Conservation (phyloP, 1,140 invertebrate genomes). For the Ptiloglossa arizonensis region DNA sequence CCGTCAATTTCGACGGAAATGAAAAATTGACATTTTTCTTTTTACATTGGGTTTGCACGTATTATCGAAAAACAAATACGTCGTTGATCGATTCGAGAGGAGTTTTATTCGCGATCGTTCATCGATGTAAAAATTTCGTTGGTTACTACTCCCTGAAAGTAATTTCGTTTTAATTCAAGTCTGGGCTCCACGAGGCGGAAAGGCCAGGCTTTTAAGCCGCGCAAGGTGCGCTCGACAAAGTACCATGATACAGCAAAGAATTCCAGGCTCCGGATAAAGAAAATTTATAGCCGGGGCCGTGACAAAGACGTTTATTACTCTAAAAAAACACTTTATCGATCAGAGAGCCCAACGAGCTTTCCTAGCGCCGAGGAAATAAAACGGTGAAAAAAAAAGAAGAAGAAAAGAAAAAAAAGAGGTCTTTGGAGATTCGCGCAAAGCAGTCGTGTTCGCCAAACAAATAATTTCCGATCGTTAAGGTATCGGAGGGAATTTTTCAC, state of each 20-base stretch:
- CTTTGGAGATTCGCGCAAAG: no score
- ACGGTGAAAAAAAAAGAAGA: neutral
- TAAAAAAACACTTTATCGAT: slow-evolving; percentile 7
- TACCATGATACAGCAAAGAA: neutral
- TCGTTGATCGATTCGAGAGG: no score
- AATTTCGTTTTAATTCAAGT: neutral
- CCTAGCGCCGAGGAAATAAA: no score
- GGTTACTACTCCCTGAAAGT: no score
- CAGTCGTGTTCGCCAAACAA: neutral
- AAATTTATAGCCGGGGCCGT: neutral
- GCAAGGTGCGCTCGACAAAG: no score
- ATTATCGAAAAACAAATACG: no score
- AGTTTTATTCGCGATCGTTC: neutral
- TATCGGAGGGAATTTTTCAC: neutral
- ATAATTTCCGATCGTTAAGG: neutral
- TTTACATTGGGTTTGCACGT: no score
- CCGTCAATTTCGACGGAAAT: no score
- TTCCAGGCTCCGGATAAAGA: neutral
- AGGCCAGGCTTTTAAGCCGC: slow-evolving; percentile 1
- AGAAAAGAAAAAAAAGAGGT: neutral
- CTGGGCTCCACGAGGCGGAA: neutral
- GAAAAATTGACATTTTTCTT: no score
- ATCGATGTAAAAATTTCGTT: neutral
- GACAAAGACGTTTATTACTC: neutral
- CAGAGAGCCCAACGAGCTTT: neutral